Conservation (phyloP, 2,888 invertebrate species). For the Dicranocentrus wangi region DNA sequence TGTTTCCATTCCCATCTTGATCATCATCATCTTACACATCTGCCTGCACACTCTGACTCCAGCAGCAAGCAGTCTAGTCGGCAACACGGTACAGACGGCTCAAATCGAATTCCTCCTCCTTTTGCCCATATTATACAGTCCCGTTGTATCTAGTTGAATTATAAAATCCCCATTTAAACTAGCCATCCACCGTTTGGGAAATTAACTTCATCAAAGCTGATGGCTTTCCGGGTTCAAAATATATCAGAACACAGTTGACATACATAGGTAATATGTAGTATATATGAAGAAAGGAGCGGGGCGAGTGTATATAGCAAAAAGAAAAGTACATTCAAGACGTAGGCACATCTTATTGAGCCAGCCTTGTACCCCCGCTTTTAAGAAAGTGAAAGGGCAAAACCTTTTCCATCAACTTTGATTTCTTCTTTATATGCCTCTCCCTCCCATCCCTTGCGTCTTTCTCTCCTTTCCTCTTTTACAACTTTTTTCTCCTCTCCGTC, state of each 20-base stretch:
- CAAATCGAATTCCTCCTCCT: neutral
- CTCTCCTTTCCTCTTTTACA: constrained; percentile 23
- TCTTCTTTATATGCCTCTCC: constrained; percentile 40
- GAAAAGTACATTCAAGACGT: too few species aligned
- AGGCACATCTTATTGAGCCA: neutral
- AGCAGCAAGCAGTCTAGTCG: neutral
- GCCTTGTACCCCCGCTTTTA: constrained; percentile 37
- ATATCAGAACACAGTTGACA: constrained; percentile 5
- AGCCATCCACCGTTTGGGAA: constrained; percentile 54
- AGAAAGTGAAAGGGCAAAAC: constrained; percentile 42
- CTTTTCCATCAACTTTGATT: constrained; percentile 55
- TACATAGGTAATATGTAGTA: too few species aligned
- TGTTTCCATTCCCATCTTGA: constrained; percentile 22
- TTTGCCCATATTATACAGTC: neutral
- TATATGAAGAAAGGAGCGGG: too few species aligned
- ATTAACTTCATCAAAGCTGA: constrained; percentile 54
- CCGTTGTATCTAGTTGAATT: constrained; percentile 39
- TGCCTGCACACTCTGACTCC: neutral
- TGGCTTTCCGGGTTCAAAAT: constrained; percentile 20
- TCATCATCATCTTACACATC: neutral
- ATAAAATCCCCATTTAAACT: constrained; percentile 43
- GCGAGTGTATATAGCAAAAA: neutral
- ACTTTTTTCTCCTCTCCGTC: constrained; percentile 30
- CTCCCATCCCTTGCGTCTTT: constrained; percentile 23
- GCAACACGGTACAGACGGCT: neutral